phyloP scores from a whole-genome alignment of 2,113 vertebrate genomes.

The Odontophorus gujanensis region DNA sequence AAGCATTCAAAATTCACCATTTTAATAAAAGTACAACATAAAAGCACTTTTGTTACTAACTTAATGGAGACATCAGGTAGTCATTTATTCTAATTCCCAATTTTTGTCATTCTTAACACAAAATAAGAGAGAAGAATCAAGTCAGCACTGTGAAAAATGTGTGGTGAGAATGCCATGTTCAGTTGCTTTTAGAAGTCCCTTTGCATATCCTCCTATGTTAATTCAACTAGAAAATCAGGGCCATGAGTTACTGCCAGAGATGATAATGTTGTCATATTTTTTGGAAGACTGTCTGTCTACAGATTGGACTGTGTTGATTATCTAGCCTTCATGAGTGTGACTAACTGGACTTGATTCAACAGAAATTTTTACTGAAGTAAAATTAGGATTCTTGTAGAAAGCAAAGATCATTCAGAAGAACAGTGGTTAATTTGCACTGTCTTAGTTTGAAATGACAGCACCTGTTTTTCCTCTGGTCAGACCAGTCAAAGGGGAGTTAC shows the following conservation, averaged over 20 bases:
- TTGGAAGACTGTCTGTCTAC: background rate
- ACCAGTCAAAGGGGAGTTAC: background rate
- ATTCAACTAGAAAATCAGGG: background rate
- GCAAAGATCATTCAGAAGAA: background rate
- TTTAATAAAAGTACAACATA: background rate
- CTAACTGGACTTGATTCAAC: background rate
- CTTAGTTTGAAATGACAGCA: background rate
- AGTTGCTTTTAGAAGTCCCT: background rate
- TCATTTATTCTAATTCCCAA: background rate
- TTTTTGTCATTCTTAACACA: background rate
- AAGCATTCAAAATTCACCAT: background rate
- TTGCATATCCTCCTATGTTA: background rate
- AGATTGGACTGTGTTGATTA: background rate
- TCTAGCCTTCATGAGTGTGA: background rate
- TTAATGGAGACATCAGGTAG: background rate
- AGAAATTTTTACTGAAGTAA: background rate
- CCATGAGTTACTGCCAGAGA: background rate
- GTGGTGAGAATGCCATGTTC: background rate
- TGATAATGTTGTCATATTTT: background rate
- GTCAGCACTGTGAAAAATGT: background rate
- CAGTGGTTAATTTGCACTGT: background rate
- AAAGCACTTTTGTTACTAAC: background rate
- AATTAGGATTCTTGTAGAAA: background rate
- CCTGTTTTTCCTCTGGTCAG: background rate
- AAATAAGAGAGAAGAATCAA: background rate